Evolutionary conservation across 1,140 invertebrate species (phyloP).

Genomic region (Papilio dardanus): DNA sequence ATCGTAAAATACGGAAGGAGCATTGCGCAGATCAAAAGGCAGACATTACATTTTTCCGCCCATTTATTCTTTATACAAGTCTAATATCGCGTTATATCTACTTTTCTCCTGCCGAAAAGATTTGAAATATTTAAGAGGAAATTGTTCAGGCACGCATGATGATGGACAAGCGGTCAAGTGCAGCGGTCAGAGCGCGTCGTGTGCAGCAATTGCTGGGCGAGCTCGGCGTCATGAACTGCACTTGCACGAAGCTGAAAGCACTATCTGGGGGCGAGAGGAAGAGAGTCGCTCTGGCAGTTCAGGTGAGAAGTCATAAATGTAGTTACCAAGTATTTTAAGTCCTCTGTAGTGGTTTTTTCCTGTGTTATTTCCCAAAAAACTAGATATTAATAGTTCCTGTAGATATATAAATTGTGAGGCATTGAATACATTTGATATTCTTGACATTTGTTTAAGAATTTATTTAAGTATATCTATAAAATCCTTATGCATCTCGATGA

Average conservation of each 20-base stretch:
- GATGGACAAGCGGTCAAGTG: constrained; percentile 81
- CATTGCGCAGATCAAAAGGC: no score
- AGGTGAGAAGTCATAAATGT: constrained; percentile 83
- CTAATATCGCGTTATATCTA: no score
- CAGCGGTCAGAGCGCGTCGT: constrained; percentile 68
- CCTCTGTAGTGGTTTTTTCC: no score
- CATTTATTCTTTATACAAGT: no score
- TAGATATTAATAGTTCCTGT: not conserved
- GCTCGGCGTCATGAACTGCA: constrained; percentile 87
- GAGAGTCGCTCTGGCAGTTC: constrained; percentile 92
- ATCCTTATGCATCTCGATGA: not conserved
- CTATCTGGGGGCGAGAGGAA: constrained; percentile 94
- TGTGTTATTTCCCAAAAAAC: no score
- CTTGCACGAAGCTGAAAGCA: constrained; percentile 85
- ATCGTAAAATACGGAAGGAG: no score
- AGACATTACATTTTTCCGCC: no score
- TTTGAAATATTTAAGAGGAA: not conserved
- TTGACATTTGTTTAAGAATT: not conserved
- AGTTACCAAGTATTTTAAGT: not conserved
- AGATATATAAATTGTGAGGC: not conserved
- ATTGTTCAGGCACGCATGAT: constrained; percentile 81
- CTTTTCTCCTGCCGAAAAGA: no score
- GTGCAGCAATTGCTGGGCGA: constrained; percentile 80
- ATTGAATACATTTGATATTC: not conserved
- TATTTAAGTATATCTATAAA: not conserved